These are phyloP conservation scores for Sarcophaga bullata DNA, from an alignment of 1,140 invertebrate species.

Conservation along the genomic window DNA sequence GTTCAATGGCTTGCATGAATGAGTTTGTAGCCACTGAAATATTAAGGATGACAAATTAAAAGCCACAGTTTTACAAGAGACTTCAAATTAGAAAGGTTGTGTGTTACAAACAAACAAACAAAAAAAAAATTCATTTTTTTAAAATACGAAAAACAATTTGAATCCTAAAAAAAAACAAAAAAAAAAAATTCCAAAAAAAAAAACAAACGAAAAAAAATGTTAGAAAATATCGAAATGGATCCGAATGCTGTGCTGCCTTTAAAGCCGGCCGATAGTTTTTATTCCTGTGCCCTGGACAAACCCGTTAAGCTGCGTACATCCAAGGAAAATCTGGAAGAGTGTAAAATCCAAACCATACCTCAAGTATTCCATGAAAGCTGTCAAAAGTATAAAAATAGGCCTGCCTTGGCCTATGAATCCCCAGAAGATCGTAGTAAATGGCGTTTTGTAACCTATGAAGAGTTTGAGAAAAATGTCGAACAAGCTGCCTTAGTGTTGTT, in stretches of 20 bases:
- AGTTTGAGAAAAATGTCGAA: slow-evolving; percentile 78
- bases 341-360: slow-evolving; percentile 50
- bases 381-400: slow-evolving; percentile 71
- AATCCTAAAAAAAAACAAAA: background rate
- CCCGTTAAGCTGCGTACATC: slow-evolving; percentile 51
- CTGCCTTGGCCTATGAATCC: slow-evolving; percentile 74
- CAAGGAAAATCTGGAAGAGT: slow-evolving; percentile 25
- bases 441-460: slow-evolving; percentile 77
- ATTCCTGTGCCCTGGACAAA: slow-evolving; percentile 54
- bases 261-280: slow-evolving; percentile 53
- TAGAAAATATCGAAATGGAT: slow-evolving; percentile 14
- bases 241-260: background rate
- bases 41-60: too few species aligned
- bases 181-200: background rate
- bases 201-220: background rate
- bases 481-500: slow-evolving; percentile 86
- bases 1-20: too few species aligned
- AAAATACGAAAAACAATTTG: too few species aligned
- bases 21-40: too few species aligned
- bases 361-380: slow-evolving; percentile 51
- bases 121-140: too few species aligned
- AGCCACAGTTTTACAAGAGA: too few species aligned
- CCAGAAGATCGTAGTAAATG: slow-evolving; percentile 50
- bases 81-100: too few species aligned
- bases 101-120: too few species aligned